Conservation (phyloP, 2,113 vertebrate species). For the Sterrhoptilus dennistouni region DNA sequence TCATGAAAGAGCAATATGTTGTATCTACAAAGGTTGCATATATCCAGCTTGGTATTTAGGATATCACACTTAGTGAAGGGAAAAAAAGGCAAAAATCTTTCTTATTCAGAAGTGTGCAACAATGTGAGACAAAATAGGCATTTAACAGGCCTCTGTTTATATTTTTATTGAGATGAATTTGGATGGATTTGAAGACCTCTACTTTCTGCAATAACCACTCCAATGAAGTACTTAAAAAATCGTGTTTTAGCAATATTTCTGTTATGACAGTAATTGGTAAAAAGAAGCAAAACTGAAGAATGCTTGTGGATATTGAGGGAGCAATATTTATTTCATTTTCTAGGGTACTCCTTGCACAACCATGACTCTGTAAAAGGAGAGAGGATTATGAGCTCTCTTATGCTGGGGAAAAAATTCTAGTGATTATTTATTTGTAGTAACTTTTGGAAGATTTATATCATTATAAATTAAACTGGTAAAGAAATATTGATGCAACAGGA, state of each 20-base stretch:
- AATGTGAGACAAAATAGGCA: background rate
- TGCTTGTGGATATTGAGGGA: background rate
- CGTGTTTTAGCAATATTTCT: background rate
- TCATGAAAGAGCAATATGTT: constrained; percentile 38
- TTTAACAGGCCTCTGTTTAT: background rate
- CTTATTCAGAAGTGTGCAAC: background rate
- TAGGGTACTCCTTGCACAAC: background rate
- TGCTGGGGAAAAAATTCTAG: background rate
- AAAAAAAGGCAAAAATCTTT: background rate
- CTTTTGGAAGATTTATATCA: background rate
- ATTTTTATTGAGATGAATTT: background rate
- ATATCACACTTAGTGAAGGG: background rate
- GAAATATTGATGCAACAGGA: background rate
- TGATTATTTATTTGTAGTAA: background rate
- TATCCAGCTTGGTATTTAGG: constrained; percentile 21
- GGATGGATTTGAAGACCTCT: background rate
- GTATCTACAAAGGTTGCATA: constrained; percentile 15
- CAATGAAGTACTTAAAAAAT: background rate
- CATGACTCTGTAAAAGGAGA: background rate
- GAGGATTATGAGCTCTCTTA: background rate
- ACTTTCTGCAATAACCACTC: background rate
- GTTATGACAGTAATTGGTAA: background rate
- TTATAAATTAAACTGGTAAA: background rate
- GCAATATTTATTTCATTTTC: background rate
- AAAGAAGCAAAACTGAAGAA: background rate